Conservation (phyloP, 2,888 invertebrate genomes). For the Ennomos fuscantarius region DNA sequence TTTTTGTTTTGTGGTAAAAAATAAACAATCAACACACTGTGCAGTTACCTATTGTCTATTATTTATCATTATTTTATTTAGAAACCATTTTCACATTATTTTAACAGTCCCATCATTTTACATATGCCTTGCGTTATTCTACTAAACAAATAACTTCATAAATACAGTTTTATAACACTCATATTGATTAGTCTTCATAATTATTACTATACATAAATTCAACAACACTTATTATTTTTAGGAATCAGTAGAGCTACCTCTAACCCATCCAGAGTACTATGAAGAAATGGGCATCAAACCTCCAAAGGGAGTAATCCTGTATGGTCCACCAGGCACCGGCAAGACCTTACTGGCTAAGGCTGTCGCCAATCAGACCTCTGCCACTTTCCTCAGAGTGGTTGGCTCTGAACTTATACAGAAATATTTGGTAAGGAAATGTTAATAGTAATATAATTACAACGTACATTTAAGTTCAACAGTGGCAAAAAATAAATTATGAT, state of each 20-base stretch:
- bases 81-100: too few species aligned
- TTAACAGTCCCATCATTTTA: too few species aligned
- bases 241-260: constrained; percentile 98
- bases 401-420: constrained; percentile 99
- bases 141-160: too few species aligned
- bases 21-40: too few species aligned
- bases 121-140: too few species aligned
- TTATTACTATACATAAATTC: too few species aligned
- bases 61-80: too few species aligned
- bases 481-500: too few species aligned
- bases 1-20: not conserved
- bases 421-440: constrained; percentile 94
- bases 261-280: constrained; percentile 99
- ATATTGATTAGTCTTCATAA: not conserved
- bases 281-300: constrained; percentile 99
- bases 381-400: constrained; percentile 98
- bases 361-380: constrained; percentile 99
- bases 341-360: constrained; percentile 99
- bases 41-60: too few species aligned
- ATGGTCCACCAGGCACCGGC: constrained; percentile 99
- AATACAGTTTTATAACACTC: too few species aligned
- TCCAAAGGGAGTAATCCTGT: constrained; percentile 99
- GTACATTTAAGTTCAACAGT: not conserved
- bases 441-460: constrained; percentile 7
- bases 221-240: constrained; percentile 35